phyloP scores from a whole-genome alignment of 2,113 vertebrate species.

The Sciurus niger region DNA sequence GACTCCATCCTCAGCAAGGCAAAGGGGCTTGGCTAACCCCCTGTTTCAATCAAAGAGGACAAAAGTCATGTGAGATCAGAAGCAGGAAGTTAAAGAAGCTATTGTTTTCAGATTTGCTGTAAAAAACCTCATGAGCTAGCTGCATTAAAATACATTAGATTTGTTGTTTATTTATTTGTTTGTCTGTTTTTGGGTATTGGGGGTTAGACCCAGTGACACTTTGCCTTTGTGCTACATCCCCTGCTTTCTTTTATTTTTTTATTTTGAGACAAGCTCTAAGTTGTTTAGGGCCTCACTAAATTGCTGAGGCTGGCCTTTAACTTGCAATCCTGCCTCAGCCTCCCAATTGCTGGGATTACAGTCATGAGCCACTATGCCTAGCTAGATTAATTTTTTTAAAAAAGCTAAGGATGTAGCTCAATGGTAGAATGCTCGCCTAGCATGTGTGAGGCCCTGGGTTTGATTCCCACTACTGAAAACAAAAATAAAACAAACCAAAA shows the following conservation, averaged over 20 bases:
- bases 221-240: too few relatives aligned
- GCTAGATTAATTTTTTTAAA: not conserved
- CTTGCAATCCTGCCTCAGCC: too few relatives aligned
- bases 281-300: too few relatives aligned
- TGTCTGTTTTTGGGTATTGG: too few relatives aligned
- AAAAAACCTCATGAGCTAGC: not conserved
- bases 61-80: not conserved
- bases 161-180: not conserved
- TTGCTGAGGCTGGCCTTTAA: too few relatives aligned
- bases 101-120: not conserved
- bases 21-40: fast-evolving
- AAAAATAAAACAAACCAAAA: not conserved
- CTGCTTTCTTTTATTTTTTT: too few relatives aligned
- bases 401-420: not conserved
- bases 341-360: too few relatives aligned
- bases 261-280: too few relatives aligned
- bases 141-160: not conserved
- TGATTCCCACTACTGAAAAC: not conserved
- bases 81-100: not conserved
- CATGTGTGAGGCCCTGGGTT: not conserved
- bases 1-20: not conserved
- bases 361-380: too few relatives aligned
- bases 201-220: too few relatives aligned
- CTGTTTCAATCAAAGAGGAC: not conserved
- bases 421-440: not conserved